A percentile compares a stretch with the other conserved stretches of the same genome.
Conservation (phyloP, 1,140 invertebrate genomes). For the Bombyx mandarina region DNA sequence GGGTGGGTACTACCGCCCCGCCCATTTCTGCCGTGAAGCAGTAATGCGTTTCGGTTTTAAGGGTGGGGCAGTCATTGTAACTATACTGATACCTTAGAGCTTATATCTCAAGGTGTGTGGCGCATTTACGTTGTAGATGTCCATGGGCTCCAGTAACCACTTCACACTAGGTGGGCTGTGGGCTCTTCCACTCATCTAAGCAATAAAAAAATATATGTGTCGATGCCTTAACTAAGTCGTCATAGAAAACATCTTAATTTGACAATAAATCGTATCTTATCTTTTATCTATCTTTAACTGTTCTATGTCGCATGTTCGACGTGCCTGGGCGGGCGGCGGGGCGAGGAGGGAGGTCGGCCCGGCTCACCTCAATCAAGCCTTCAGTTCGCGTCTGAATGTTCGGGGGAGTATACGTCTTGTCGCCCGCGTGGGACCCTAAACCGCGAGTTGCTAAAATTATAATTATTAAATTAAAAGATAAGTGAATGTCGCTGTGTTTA, state of each 20-base stretch:
- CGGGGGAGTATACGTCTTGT: constrained; percentile 17
- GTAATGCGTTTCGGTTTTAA: too few relatives aligned
- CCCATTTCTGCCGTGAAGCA: too few relatives aligned
- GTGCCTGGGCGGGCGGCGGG: constrained; percentile 52
- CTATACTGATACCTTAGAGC: too few relatives aligned
- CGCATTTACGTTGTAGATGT: too few relatives aligned
- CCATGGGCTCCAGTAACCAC: too few relatives aligned
- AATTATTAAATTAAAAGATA: constrained; percentile 51
- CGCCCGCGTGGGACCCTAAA: constrained; percentile 8
- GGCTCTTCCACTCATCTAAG: too few relatives aligned
- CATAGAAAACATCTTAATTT: background rate
- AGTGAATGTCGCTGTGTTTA: constrained; percentile 34
- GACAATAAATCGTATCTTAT: constrained; percentile 6
- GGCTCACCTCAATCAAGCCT: constrained; percentile 39
- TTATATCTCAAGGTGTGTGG: too few relatives aligned
- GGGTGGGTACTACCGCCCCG: too few relatives aligned
- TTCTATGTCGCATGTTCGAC: constrained; percentile 14
- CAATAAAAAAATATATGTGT: background rate
- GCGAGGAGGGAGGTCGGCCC: constrained; percentile 33
- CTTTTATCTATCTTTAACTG: constrained; percentile 13
- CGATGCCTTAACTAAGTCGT: constrained; percentile 4
- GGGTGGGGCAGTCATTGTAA: too few relatives aligned
- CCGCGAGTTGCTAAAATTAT: constrained; percentile 35
- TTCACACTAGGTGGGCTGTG: too few relatives aligned
- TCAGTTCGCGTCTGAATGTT: constrained; percentile 36